phyloP scores from a whole-genome alignment of 2,113 vertebrate genomes.

The Petromus typicus region DNA sequence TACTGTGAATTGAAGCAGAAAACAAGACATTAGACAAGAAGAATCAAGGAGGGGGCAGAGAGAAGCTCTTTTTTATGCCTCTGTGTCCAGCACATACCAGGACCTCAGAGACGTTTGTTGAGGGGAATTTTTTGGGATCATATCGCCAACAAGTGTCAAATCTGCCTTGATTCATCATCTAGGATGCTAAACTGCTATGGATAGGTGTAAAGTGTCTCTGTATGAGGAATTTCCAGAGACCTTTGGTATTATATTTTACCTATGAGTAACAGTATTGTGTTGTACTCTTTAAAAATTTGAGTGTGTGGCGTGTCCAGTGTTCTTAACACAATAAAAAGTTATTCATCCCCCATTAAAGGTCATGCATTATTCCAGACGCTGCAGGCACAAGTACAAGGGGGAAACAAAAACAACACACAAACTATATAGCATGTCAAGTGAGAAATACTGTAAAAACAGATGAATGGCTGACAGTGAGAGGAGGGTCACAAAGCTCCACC shows the following conservation, averaged over 20 bases:
- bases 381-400: not conserved
- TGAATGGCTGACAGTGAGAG: not conserved
- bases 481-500: not conserved
- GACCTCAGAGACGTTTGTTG: not conserved
- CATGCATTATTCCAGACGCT: not conserved
- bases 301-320: not conserved
- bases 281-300: not conserved
- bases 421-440: not conserved
- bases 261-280: not conserved
- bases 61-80: not conserved
- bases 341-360: not conserved
- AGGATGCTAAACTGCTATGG: not conserved
- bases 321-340: not conserved
- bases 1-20: slow-evolving; percentile 1
- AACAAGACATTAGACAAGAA: not conserved
- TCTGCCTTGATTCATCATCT: not conserved
- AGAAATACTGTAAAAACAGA: not conserved
- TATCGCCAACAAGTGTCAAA: not conserved
- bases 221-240: not conserved
- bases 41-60: not conserved
- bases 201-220: not conserved
- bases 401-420: not conserved
- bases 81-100: not conserved
- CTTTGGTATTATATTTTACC: not conserved
- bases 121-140: not conserved